Evolutionary conservation across 2,888 invertebrate genomes (phyloP), one percentile per base, ranked within the genome.

Genomic region (Gerris lacustris): DNA sequence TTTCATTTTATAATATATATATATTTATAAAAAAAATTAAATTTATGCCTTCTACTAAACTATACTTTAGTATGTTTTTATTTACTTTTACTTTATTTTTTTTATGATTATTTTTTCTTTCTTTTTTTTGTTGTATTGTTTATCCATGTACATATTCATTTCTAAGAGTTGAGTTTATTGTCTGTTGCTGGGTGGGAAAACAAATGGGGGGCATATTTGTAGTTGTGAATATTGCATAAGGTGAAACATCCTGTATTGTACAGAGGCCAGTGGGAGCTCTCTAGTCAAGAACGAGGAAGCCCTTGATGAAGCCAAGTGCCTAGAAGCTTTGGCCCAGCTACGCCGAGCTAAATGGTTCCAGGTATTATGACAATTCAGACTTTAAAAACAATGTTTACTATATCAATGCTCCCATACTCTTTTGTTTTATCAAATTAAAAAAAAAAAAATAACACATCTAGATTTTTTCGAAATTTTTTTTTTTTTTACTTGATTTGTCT

Each of bases 291-390:
- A 71, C 67, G 72, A 84, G 83, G 87, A 86, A 80, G 86, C 87
- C 77, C 87, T 88, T 85, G 96, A 96, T 86, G 73, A 74, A 72
- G 74, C 74, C 72, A 96, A 96, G 87, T 98, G 98, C 90, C 92
- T 99, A 87, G 92, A 96, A 88, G 97, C 98, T 86, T 91, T 99
- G 86, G 97, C 98, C 86, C 94, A 95, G 85, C 91, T 99, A 85
- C 94, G 99, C 87, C 97, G 96, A 90, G 95, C 97, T 87, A 99
- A 99, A 88, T 99, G 98, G 97, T 99, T 98, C 91, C 97, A 98
- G 94, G 96, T 96, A 74, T 72, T 55, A 55, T 55, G 9, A 11
- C 55, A 55, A 55, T 15, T 55, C 55, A 55, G 31, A 31, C 55
- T 15, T 69, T 71, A 64, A 55, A 67, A 68, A 69, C 63, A 64